Percentiles rank a stretch among this genome's conserved stretches.
Conservation (phyloP, 2,888 invertebrate species). For the Onchidella celtica region DNA sequence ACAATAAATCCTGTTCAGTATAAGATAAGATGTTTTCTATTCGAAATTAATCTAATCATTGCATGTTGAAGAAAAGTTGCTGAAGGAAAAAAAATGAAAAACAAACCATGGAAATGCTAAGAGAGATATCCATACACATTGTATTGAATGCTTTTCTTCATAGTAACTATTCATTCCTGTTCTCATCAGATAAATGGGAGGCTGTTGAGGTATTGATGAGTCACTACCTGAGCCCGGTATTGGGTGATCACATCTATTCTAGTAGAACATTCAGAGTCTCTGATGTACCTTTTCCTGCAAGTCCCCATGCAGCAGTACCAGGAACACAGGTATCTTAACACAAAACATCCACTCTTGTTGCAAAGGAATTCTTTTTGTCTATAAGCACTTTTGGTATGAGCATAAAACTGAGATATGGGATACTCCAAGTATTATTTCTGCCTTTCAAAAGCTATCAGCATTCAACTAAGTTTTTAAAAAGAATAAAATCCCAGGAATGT, state of each 20-base stretch:
- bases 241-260: slow-evolving; percentile 40
- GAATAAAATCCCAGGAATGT: too few relatives aligned
- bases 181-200: slow-evolving; percentile 49
- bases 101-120: too few relatives aligned
- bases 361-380: too few relatives aligned
- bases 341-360: not conserved
- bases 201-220: slow-evolving; percentile 39
- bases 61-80: too few relatives aligned
- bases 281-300: slow-evolving; percentile 31
- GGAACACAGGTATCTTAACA: slow-evolving; percentile 21
- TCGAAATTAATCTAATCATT: too few relatives aligned
- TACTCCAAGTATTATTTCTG: not conserved
- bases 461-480: not conserved
- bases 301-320: slow-evolving; percentile 24
- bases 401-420: too few relatives aligned
- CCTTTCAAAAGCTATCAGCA: not conserved
- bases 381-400: too few relatives aligned
- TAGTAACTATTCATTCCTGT: too few relatives aligned
- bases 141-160: too few relatives aligned
- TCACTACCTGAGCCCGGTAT: slow-evolving; percentile 46
- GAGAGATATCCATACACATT: too few relatives aligned
- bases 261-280: slow-evolving; percentile 14
- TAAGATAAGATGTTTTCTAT: too few relatives aligned
- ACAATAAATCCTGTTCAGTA: not conserved
- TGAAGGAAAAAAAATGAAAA: not conserved